Conservation (phyloP, 2,113 vertebrate species). For the Furnarius figulus region DNA sequence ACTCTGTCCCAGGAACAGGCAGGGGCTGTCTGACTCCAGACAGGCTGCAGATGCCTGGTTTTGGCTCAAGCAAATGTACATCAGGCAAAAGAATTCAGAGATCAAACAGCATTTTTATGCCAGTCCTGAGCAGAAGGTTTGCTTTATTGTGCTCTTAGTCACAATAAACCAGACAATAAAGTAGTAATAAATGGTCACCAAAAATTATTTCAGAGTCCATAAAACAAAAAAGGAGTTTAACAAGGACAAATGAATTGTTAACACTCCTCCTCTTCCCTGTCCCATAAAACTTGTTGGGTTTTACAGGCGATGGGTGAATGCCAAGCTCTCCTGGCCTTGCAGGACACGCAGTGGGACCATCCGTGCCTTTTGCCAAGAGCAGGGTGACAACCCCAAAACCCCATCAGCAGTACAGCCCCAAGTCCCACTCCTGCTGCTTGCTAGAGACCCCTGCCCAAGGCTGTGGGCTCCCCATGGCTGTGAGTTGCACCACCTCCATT, state of each 20-base stretch:
- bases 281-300: not conserved
- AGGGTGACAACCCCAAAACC: not conserved
- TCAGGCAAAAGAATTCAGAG: not conserved
- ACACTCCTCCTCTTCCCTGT: not conserved
- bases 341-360: fast-evolving
- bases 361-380: fast-evolving
- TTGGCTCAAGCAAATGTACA: not conserved
- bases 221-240: conserved; percentile 1
- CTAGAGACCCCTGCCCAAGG: not conserved
- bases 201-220: conserved; percentile 13
- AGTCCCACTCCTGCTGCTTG: not conserved
- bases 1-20: not conserved
- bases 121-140: not conserved
- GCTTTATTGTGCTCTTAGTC: not conserved
- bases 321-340: not conserved
- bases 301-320: fast-evolving
- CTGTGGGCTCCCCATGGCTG: fast-evolving
- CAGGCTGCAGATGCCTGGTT: not conserved
- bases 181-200: conserved; percentile 3
- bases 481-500: fast-evolving
- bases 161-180: conserved; percentile 37
- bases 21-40: not conserved
- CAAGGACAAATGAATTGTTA: conserved; percentile 1
- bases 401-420: fast-evolving
- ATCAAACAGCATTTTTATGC: not conserved